Evolutionary conservation across 2,888 invertebrate species (phyloP), one percentile per base, ranked within the genome.

Genomic region (Petrolisthes cinctipes): DNA sequence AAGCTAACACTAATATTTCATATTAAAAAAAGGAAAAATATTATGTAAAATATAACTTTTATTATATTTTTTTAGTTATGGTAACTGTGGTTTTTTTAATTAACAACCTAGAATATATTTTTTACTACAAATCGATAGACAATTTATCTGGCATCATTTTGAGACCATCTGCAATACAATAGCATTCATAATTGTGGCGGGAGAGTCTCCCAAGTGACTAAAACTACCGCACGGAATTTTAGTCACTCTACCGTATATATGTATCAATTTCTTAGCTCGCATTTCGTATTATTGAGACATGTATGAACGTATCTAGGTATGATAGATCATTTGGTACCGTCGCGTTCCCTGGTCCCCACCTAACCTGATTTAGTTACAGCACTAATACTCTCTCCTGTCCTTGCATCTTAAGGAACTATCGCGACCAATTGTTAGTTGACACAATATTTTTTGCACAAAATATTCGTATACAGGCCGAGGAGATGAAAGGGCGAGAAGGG

Each of bases 401-500:
- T n/a, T n/a, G n/a, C n/a, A n/a, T n/a, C n/a, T n/a, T n/a, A n/a
- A n/a, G n/a, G 83, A 83, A 14, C 37, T n/a, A 53, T 75, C 76
- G 56, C 57, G 73, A 20, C 75, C 57, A 7, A 68, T 20, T 53
- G 53, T 79, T 14, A 83, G 76, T 54, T 78, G 78, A 53, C 51
- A 23, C 37, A 79, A 56, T 14, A 85, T 51, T 56, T 85, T 4
- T n/a, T 66, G 78, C 9, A 66, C 68, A n/a, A 85, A 37, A 37
- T n/a, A 4, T 56, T 61, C 20, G 57, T 23, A 76, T 53, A 37
- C 37, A 51, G 75, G 76, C 56, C 37, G 51, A 5, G 68, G 71
- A 4, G 76, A 84, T 53, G 76, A 37, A 53, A 85, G 37, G n/a
- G n/a, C 79, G 17, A 79, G 79, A 53, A 78, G 78, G n/a, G 85